Percentiles rank a stretch among this genome's conserved stretches.
Conservation (phyloP, 2,113 vertebrate species). For the Salvelinus fontinalis region DNA sequence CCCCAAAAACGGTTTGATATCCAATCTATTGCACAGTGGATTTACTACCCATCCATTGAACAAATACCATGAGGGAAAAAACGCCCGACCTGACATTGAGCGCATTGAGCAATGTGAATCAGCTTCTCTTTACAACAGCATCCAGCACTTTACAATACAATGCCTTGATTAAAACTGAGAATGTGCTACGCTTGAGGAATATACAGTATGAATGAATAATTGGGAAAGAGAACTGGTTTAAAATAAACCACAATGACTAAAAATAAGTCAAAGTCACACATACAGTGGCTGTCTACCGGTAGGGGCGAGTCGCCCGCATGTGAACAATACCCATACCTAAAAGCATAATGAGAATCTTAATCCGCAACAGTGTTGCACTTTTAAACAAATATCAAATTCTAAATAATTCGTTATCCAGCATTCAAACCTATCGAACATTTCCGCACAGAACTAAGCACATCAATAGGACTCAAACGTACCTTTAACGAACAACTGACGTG, state of each 20-base stretch:
- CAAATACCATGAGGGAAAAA: constrained; percentile 4
- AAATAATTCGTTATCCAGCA: not conserved
- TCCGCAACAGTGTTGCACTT: not conserved
- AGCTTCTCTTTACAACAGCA: not conserved
- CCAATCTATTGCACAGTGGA: not conserved
- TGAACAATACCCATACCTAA: constrained; percentile 65
- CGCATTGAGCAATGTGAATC: constrained; percentile 13
- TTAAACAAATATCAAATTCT: not conserved
- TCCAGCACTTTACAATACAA: not conserved
- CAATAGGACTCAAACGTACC: constrained; percentile 52
- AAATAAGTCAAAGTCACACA: constrained; percentile 56
- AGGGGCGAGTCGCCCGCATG: constrained; percentile 59
- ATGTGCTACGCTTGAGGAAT: not conserved
- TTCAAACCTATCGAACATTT: not conserved
- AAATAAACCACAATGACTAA: not conserved
- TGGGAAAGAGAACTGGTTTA: not conserved
- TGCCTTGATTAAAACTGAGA: not conserved
- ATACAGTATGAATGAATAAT: not conserved
- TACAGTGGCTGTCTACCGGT: constrained; percentile 35
- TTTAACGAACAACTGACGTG: constrained; percentile 29
- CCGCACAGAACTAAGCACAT: not conserved
- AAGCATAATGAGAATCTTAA: constrained; percentile 28
- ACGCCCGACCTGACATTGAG: constrained; percentile 72
- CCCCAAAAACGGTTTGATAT: not conserved
- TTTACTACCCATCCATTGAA: not conserved